Base-by-base conservation (phyloP, 92 coral and sea anemone species). In the Montipora capitata region DNA sequence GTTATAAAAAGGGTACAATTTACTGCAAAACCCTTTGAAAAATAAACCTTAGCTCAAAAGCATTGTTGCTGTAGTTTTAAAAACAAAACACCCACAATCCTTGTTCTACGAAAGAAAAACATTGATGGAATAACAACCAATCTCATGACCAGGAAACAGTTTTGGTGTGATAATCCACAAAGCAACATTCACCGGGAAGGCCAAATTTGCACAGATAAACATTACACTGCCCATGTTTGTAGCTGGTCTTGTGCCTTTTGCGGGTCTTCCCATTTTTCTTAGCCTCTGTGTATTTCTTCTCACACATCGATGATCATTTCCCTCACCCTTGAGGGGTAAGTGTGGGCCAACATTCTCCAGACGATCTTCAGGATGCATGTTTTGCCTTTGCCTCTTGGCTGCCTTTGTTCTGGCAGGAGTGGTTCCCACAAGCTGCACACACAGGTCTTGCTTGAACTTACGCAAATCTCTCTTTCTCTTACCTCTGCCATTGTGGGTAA, bases 161-260 rank as follows among this genome's bases (percentile, higher is more conserved):
- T 80, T 87, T 87, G 1, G 85, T 69, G 69, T 79, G 91, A 59
- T 87, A 79, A 7, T 71, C 58, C 77, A 75, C 76, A 58, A 87
- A 82, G 52, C 82, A 74, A 35, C 83, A 76, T 72, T 85, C 83
- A 59, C 83, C 83, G 64, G 83, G 89, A 70, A 20, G 77, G 72
- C 84, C 92, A 82, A 88, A n/a, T n/a, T n/a, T 88, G 59, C 88
- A 88, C 54, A 81, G 83, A 15, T 88, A 83, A 10, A 88, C 88
- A 64, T 75, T 17, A 76, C 83, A 88, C 78, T 74, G 87, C 78
- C 83, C 83, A 88, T 78, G 67, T 69, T 81, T 88, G 41, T 72
- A 56, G 57, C 65, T 77, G 68, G 82, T 88, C 58, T 84, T 57
- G 83, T 79, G 85, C 79, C 78, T 69, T n/a, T 66, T 75, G 27